Evolutionary conservation across 2,797 vertebrate species (phyloP), one percentile per base, ranked within the genome.

Genomic region (Hippoglossus hippoglossus): DNA sequence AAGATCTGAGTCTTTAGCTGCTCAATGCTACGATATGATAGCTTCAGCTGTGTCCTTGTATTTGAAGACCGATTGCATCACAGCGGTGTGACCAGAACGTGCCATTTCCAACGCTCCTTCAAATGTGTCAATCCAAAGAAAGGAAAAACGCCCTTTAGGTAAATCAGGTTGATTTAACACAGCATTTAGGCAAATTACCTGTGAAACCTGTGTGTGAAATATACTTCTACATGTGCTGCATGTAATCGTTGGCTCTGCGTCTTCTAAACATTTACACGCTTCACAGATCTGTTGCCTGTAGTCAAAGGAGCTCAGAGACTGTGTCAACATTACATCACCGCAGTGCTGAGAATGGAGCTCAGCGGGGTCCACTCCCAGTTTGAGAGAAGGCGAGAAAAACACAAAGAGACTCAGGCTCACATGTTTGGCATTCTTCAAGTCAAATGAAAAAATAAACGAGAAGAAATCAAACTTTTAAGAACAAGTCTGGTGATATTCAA

Each of bases 261-360:
- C 64, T 11, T 52, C n/a, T 34, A 63, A 77, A 76, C 67, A 52
- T 68, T 68, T 60, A 24, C 60, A 75, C 41, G 36, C 72, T 49
- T 25, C 19, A 22, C 21, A 15, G 60, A 67, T 56, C 55, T 34
- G 41, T 44, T 41, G 60, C 58, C 58, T 50, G 60, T 21, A 47
- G 77, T 85, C 60, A 57, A 63, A 74, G 28, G 34, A 64, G 26
- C 72, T 77, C 50, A 28, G 39, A 68, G 52, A 49, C 76, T 70
- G 66, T 65, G 52, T 77, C 79, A 82, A 80, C 84, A 79, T 85
- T 73, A 77, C 82, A 70, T 82, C 84, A 81, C 28, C 2, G 6
- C 0, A 3, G 51, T 5, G 31, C 69, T 59, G 60, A 36, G 76
- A 41, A 64, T 12, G 60, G 59, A 58, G 60, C 67, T 82, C 72